Base-by-base conservation (phyloP, 2,113 vertebrate genomes). In the Odontesthes bonariensis region DNA sequence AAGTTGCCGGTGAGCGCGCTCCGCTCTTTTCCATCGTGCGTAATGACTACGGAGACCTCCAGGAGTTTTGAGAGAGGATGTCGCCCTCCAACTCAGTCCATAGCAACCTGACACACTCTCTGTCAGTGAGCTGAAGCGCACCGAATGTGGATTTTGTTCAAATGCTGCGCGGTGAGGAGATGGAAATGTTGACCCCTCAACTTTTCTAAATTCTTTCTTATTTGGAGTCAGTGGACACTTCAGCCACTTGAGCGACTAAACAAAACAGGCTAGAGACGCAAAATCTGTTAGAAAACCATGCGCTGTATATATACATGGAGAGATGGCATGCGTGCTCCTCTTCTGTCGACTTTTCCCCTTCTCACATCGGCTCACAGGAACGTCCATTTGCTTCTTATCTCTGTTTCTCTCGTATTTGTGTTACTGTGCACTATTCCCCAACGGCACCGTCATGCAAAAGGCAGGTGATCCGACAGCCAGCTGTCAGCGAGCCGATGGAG, bases 271-370 rank as follows among this genome's bases (percentile, higher is more conserved):
- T 61, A 75, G 46, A 38, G 63, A 44, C 67, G 59, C 49, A 47
- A 65, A 63, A 69, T 74, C 69, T 40, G 66, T 68, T 67, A 59
- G 70, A 88, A 86, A 93, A 93, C 60, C 89, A 94, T 94, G 92
- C 75, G 66, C 89, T 86, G 81, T 82, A 60, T 69, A 67, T 66
- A 86, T 83, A 90, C 91, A 92, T 93, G 95, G 95, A 94, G 95
- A 90, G 92, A 97, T 96, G 96, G 96, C 95, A 95, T 95, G 92
- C 93, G 94, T 94, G 92, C 94, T 95, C 93, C 93, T 94, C 86
- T 81, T 91, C 89, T 87, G 86, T 90, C 94, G 95, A 89, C 92
- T 93, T 77, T 90, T 91, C 85, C 94, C 94, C 83, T 90, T 91
- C 91, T 94, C 94, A 53, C 90, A 94, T 88, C 88, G 95, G 82